Percentiles rank a stretch among this genome's conserved stretches.
Conservation (phyloP, 2,888 invertebrate species). For the Eristalinus aeneus region DNA sequence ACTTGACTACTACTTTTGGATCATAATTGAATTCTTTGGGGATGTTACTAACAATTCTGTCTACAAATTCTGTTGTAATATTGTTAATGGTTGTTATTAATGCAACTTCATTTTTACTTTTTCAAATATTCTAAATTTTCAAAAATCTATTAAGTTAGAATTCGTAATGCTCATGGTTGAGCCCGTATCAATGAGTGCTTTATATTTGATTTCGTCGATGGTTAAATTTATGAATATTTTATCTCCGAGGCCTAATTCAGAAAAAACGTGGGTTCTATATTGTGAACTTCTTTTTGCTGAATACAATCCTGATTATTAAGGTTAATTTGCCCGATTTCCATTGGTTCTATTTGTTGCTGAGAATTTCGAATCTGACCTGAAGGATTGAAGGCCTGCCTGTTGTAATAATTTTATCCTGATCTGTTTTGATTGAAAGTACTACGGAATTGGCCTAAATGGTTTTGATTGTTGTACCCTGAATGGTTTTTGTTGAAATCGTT, state of each 20-base stretch:
- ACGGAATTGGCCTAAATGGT: constrained; percentile 1
- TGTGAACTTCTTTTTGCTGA: not conserved
- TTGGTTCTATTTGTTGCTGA: not conserved
- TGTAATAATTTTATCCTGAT: not conserved
- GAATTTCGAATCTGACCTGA: constrained; percentile 12
- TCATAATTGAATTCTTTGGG: constrained; percentile 12
- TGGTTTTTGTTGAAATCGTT: not conserved
- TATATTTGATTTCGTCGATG: not conserved
- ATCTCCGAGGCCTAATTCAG: constrained; percentile 14
- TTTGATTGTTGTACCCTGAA: not conserved
- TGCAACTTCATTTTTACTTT: not conserved
- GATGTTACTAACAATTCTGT: not conserved
- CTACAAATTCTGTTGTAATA: not conserved
- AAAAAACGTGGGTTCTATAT: constrained; percentile 13
- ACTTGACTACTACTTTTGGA: not conserved
- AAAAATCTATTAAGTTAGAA: not conserved
- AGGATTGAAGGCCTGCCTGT: not conserved
- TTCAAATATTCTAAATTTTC: not conserved
- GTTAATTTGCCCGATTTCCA: constrained; percentile 14
- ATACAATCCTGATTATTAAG: not conserved
- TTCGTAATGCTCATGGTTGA: constrained; percentile 28
- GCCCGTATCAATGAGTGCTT: constrained; percentile 6
- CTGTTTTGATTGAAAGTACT: not conserved
- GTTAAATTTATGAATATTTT: constrained; percentile 6
- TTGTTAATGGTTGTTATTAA: constrained; percentile 29